phyloP scores from a whole-genome alignment of 2,797 vertebrate species.

The Pitangus sulphuratus region DNA sequence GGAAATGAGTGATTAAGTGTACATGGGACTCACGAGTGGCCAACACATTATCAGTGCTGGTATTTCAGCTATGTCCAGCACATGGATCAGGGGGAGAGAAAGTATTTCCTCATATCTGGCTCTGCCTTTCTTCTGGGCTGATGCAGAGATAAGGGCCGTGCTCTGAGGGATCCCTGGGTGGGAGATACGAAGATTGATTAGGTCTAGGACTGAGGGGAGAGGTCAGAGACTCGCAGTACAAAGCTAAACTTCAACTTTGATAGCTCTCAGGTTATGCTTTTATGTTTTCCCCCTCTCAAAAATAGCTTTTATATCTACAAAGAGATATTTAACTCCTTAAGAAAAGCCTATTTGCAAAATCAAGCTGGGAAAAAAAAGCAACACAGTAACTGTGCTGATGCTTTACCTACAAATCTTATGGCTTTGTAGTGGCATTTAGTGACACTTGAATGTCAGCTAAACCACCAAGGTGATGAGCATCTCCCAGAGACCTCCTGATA shows the following conservation, averaged over 20 bases:
- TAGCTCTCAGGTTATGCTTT: conserved; percentile 33
- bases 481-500: background rate
- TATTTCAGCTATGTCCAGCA: conserved; percentile 54
- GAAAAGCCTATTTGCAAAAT: background rate
- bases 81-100: background rate
- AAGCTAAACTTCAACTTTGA: conserved; percentile 23
- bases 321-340: background rate
- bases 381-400: background rate
- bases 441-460: background rate
- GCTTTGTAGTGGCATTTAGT: background rate
- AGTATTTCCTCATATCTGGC: conserved; percentile 23
- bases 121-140: conserved; percentile 66
- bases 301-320: background rate
- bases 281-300: background rate
- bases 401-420: background rate
- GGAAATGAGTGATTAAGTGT: conserved; percentile 69
- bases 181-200: conserved; percentile 49
- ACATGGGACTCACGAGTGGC: conserved; percentile 38
- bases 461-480: background rate
- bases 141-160: conserved; percentile 67
- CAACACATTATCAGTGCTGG: conserved; percentile 22
- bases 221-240: conserved; percentile 6
- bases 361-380: background rate
- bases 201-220: background rate
- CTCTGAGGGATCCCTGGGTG: background rate